Conservation (phyloP, 2,888 invertebrate species). For the Dasypolia templi region DNA sequence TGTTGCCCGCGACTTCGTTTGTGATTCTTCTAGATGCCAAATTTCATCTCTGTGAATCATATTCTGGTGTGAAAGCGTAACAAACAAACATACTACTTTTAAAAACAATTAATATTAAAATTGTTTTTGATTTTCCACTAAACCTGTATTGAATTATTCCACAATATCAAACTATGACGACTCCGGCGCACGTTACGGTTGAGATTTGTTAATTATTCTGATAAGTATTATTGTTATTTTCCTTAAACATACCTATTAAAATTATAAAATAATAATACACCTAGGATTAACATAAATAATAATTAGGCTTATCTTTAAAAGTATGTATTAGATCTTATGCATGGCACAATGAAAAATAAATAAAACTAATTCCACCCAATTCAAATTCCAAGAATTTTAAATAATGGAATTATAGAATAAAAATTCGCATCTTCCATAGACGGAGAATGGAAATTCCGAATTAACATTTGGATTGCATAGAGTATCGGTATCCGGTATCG, state of each 20-base stretch:
- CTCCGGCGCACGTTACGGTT: background rate
- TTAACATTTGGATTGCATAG: constrained; percentile 77
- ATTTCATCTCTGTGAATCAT: too few species aligned
- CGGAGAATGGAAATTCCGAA: constrained; percentile 78
- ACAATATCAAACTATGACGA: background rate
- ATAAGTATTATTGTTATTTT: constrained; percentile 47
- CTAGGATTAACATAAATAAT: constrained; percentile 7
- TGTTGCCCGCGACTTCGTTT: too few species aligned
- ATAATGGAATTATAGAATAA: constrained; percentile 58
- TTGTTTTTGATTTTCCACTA: constrained; percentile 42
- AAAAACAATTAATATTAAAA: background rate
- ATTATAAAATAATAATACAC: constrained; percentile 36
- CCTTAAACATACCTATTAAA: constrained; percentile 38
- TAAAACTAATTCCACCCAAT: background rate
- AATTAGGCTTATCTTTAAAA: constrained; percentile 15
- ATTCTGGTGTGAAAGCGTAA: too few species aligned
- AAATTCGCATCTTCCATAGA: constrained; percentile 65
- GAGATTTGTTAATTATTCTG: constrained; percentile 51
- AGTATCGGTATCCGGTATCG: constrained; percentile 66
- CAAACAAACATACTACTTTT: too few species aligned
- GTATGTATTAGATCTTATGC: background rate
- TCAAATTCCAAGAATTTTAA: constrained; percentile 10
- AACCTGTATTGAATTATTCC: constrained; percentile 20
- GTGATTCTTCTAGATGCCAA: too few species aligned
- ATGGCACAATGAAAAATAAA: background rate